Evolutionary conservation across 2,113 vertebrate genomes (phyloP), one percentile per base, ranked within the genome.

Genomic region (Coptodon rendalli): DNA sequence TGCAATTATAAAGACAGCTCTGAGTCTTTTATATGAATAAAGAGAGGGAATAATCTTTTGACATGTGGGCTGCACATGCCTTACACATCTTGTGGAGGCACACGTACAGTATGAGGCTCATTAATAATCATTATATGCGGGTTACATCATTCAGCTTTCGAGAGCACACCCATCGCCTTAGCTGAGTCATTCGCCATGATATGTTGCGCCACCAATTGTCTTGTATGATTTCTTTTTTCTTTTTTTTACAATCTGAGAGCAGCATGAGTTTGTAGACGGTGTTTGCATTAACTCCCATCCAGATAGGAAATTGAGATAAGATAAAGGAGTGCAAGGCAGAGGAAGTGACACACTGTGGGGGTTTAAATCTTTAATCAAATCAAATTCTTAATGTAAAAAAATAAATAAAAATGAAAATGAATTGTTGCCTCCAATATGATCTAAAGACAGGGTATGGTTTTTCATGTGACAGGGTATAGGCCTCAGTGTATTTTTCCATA

Each of bases 91-190:
- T 13, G 82, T 8, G 79, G 79, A 89, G 87, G 80, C 48, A 43
- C 82, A 84, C 11, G 31, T 87, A 92, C 85, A 90, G 91, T 90
- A 82, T 38, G 86, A 80, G 43, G 84, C 71, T 92, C 91, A 95
- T 95, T 94, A 94, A 94, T 95, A 92, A 94, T 91, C 92, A 91
- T 93, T 93, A 91, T 94, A 82, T 27, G 53, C 24, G 5, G 88
- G 94, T 94, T 94, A 91, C 92, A 91, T 95, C 94, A 94, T 82
- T 94, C 84, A 63, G 91, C 87, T 84, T 87, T 82, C 84, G 86
- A 86, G 85, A 86, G 78, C 91, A 54, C 92, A 92, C 81, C 88
- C 87, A 84, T 79, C 13, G 48, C 82, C 87, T 92, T 13, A 84
- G 95, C 95, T 93, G 92, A 94, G 93, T 94, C 94, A 94, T 84